phyloP scores from a whole-genome alignment of 92 coral and sea anemone species.

The Blastomussa wellsi region DNA sequence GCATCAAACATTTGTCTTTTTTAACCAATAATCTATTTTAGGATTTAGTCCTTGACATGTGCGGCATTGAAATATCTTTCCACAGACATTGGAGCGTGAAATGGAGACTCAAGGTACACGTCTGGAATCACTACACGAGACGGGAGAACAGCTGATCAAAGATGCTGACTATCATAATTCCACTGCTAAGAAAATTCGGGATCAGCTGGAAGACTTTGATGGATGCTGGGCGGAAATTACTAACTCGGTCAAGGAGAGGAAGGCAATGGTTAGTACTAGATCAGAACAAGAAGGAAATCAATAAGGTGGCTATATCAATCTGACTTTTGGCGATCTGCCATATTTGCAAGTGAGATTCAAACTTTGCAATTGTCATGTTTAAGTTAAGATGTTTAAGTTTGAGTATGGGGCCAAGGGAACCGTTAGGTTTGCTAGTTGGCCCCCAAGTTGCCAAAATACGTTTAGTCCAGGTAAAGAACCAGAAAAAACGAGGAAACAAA shows the following conservation, averaged over 20 bases:
- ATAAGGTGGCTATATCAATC: background rate
- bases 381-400: no score
- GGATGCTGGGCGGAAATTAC: constrained; percentile 60
- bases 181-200: constrained; percentile 61
- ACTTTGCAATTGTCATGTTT: no score
- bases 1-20: no score
- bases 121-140: constrained; percentile 38
- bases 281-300: background rate
- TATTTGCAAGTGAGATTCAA: no score
- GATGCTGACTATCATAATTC: constrained; percentile 67
- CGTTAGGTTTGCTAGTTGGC: no score
- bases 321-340: no score
- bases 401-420: no score
- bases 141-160: constrained; percentile 63
- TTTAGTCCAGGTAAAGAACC: no score
- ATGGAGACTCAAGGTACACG: constrained; percentile 47
- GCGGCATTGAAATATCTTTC: background rate
- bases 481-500: no score
- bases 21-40: background rate
- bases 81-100: constrained; percentile 57
- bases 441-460: no score
- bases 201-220: constrained; percentile 71
- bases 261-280: constrained; percentile 44
- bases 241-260: constrained; percentile 46
- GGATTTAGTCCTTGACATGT: background rate